Percentiles rank a stretch among this genome's conserved stretches.
Evolutionary conservation across 2,797 vertebrate species (phyloP).

Genomic region (Hypotaenidia okinawae): DNA sequence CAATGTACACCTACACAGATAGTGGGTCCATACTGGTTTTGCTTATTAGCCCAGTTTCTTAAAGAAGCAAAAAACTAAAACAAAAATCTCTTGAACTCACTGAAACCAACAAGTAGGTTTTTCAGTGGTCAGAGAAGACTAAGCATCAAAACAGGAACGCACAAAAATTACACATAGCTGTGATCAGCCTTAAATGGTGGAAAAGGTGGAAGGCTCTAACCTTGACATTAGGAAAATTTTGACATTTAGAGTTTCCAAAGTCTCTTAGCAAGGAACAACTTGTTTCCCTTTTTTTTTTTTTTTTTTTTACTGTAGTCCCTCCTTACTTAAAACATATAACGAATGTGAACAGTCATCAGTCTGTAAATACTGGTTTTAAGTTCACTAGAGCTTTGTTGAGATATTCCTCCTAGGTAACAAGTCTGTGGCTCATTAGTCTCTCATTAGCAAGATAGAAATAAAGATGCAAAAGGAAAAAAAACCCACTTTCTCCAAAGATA

Average conservation of each 20-base stretch:
- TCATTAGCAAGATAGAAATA: slow-evolving; percentile 83
- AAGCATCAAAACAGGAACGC: background rate
- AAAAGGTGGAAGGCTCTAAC: slow-evolving; percentile 56
- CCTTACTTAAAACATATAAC: slow-evolving; percentile 77
- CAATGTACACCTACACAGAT: background rate
- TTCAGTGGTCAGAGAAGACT: background rate
- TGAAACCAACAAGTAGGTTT: background rate
- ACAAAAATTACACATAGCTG: background rate
- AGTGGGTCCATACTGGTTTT: background rate
- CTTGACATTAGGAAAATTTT: slow-evolving; percentile 46
- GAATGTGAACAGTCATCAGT: slow-evolving; percentile 76
- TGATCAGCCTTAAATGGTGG: slow-evolving; percentile 32
- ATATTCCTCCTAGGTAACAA: slow-evolving; percentile 81
- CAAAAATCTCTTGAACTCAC: background rate
- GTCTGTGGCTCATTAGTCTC: slow-evolving; percentile 82
- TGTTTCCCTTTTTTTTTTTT: slow-evolving; percentile 30
- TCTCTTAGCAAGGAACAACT: slow-evolving; percentile 51
- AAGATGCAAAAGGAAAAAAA: slow-evolving; percentile 66
- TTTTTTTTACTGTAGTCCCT: slow-evolving; percentile 57
- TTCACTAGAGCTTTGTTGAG: slow-evolving; percentile 77
- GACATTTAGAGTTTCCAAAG: slow-evolving; percentile 61
- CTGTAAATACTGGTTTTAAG: slow-evolving; percentile 82
- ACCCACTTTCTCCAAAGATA: slow-evolving; percentile 72
- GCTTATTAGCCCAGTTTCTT: background rate
- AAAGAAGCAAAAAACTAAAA: background rate